These are phyloP conservation scores for Phoebastria nigripes DNA, from an alignment of 2,797 vertebrate species.

Conservation along the genomic window DNA sequence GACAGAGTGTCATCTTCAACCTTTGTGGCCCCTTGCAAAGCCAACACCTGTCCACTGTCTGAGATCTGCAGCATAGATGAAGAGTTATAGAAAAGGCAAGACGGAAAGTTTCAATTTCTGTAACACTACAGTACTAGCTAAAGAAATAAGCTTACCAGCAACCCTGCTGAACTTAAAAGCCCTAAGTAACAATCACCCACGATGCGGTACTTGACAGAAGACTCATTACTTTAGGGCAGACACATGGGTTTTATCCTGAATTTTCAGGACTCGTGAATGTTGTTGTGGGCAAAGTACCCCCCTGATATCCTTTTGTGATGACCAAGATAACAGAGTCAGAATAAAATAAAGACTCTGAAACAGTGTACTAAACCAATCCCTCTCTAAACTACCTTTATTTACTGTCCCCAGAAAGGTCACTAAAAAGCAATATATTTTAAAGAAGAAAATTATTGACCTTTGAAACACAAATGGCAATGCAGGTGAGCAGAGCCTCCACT, in stretches of 20 bases:
- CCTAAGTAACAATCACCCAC: neutral
- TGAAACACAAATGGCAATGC: neutral
- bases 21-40: neutral
- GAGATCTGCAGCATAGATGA: neutral
- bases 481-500: neutral
- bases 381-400: neutral
- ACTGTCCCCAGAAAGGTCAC: neutral
- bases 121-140: neutral
- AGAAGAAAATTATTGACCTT: neutral
- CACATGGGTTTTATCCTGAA: neutral
- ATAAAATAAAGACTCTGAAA: neutral
- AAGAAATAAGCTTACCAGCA: neutral
- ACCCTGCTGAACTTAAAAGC: neutral
- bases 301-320: neutral
- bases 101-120: neutral
- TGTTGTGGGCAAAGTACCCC: neutral
- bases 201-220: neutral
- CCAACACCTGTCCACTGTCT: neutral
- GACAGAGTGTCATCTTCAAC: neutral
- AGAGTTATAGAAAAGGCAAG: neutral
- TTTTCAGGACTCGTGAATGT: neutral
- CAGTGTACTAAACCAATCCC: neutral
- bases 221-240: neutral
- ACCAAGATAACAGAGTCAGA: neutral
- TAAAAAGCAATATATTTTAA: neutral